Base-by-base conservation (phyloP, 2,113 vertebrate species). In the Ctenomys sociabilis region DNA sequence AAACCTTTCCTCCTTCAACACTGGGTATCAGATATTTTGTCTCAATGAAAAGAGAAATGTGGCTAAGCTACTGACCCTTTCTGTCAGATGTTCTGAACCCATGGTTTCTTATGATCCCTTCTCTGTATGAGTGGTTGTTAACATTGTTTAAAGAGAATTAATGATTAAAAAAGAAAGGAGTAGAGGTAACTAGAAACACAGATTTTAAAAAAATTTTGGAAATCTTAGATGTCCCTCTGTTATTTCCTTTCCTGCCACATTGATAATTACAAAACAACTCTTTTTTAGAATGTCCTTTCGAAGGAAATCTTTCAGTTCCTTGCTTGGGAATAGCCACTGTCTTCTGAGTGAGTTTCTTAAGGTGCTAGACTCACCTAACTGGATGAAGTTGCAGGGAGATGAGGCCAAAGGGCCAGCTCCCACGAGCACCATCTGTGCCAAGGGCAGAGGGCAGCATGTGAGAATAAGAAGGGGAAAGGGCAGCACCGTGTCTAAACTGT, bases 281-380 rank as follows among this genome's bases (percentile, higher is more conserved):
- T 75, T 85, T 13, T 12, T 49, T 84, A 28, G 22, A 26, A 57
- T 59, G 22, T 72, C 57, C 32, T 70, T 63, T 37, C 52, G 37
- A 91, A 94, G 32, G 24, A 86, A 63, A 89, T 30, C 26, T 35
- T 45, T 81, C 54, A 81, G 88, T 95, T 96, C 72, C n/a, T 35
- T 26, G 17, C 57, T 21, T 45, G 12, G 7, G 80, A 24, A 75
- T 30, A 81, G 12, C 13, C 21, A 40, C 17, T 85, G 37, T 30
- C 40, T 95, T 91, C 68, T 77, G 83, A 86, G 28, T 49, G 85
- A 52, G 8, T 91, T 70, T 94, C 10, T 30, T 12, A 68, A 57
- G 22, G 28, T 85, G 45, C 26, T 28, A 7, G 21, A 13, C 7
- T 91, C 11, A 66, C 13, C 30, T 88, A 84, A 54, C 8, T 75